Base-by-base conservation (phyloP, 2,888 invertebrate species). In the Cheilosia impressa region DNA sequence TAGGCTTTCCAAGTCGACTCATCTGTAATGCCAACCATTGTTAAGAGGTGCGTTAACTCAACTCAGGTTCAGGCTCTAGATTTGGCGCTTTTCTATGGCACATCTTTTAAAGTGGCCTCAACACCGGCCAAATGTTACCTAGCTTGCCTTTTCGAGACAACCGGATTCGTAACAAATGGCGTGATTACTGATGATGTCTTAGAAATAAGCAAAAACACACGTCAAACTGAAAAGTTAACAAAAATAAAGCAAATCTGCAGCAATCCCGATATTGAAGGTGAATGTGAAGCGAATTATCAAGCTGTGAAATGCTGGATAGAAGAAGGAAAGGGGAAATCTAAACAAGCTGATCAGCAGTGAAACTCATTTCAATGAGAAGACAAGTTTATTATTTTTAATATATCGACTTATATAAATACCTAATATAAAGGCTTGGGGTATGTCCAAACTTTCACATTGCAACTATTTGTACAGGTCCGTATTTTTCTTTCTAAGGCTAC, bases 101-200 rank as follows among this genome's bases (percentile, higher is more conserved):
- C 69, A n/a, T 38, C 38, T 1, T 58, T 13, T 17, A 34, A 6
- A 0, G 50, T 58, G 4, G 69, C 50, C 24, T 17, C 69, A 13
- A 58, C 15, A n/a, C 58, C 69, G 22, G 13, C 4, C 13, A 71
- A 71, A 17, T 71, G 69, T 17, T 71, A 71, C 3, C 1, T 71
- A 2, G 24, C n/a, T 2, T 71, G 69, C 31, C 0, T 58, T 22
- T 47, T 58, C 34, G 47, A 71, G 22, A 22, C 34, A 6, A 4
- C 4, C 15, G 69, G 58, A 38, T 58, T 58, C 4, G 13, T 34
- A 15, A 7, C 4, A 6, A 19, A 47, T 71, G 69, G 69, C 15
- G 31, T 55, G 58, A 10, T 71, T 1, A 58, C 17, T 17, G 47
- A 71, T 2, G 69, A 71, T 24, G 0, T 58, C 0, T 1, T 34